Evolutionary conservation across 2,113 vertebrate genomes (phyloP).

Genomic region (Sialia sialis): DNA sequence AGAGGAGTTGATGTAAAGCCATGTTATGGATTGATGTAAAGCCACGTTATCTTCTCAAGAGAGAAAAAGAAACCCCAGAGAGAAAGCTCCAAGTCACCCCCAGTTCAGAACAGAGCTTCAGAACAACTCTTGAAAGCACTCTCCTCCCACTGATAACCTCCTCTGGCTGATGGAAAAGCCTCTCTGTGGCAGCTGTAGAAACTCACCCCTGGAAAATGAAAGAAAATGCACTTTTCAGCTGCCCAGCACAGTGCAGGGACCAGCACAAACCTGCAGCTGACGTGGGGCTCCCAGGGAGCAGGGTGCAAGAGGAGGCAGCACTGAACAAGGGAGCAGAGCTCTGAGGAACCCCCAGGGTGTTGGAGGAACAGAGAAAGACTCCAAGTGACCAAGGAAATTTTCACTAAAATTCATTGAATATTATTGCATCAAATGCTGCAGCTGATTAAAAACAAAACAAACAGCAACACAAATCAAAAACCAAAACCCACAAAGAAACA

Average conservation of each 20-base stretch:
- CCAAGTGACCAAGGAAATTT: background rate
- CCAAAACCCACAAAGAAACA: accelerated
- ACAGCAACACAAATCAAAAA: background rate
- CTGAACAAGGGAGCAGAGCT: background rate
- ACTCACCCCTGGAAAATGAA: background rate
- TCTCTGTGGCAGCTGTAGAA: background rate
- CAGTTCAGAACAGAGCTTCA: background rate
- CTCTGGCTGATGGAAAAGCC: background rate
- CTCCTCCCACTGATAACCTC: background rate
- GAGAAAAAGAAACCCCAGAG: background rate
- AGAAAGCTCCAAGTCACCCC: background rate
- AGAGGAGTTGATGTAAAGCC: background rate
- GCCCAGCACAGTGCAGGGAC: background rate
- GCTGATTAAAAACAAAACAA: background rate
- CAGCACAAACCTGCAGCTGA: background rate
- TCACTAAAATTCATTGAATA: background rate
- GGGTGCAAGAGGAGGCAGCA: background rate
- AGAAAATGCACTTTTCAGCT: background rate
- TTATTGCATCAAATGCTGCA: background rate
- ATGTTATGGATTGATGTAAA: background rate
- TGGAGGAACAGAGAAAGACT: background rate
- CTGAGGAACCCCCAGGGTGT: background rate
- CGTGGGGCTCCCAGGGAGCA: accelerated
- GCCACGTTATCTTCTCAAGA: background rate
- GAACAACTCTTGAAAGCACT: background rate